Conservation (phyloP, 2,888 invertebrate species). For the Agrilus biguttatus region DNA sequence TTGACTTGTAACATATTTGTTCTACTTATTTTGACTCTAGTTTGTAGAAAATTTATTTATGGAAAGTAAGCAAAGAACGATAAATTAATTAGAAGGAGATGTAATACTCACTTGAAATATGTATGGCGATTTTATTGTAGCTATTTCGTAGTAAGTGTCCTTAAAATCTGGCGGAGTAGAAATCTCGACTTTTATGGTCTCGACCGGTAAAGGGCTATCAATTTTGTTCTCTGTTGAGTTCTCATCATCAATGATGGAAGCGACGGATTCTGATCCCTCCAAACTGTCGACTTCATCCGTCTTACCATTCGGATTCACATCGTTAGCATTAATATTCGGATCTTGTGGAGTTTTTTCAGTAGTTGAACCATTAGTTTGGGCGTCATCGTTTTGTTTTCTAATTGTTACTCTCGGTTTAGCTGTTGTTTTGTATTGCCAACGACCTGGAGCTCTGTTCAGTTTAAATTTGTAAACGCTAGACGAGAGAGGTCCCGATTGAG, state of each 20-base stretch:
- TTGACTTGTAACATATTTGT: too few relatives aligned
- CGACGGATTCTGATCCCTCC: conserved; percentile 59
- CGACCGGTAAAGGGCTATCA: conserved; percentile 46
- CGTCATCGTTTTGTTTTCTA: conserved; percentile 49
- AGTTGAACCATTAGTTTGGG: conserved; percentile 28
- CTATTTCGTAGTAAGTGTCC: conserved; percentile 78
- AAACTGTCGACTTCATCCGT: conserved; percentile 44
- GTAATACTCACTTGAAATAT: conserved; percentile 60
- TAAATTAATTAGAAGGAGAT: conserved; percentile 1
- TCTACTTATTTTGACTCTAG: too few relatives aligned
- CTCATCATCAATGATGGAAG: conserved; percentile 42
- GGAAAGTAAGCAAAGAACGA: background rate
- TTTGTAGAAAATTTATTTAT: too few relatives aligned
- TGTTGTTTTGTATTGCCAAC: conserved; percentile 85
- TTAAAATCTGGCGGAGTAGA: conserved; percentile 76
- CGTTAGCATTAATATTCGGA: conserved; percentile 27
- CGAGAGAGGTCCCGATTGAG: conserved; percentile 34
- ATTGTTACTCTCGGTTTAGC: conserved; percentile 76
- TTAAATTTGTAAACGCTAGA: conserved; percentile 67
- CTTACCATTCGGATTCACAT: conserved; percentile 39
- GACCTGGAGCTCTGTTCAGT: conserved; percentile 65
- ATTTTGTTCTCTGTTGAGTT: conserved; percentile 49
- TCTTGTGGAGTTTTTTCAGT: conserved; percentile 18
- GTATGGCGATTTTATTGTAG: conserved; percentile 80
- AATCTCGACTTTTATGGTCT: conserved; percentile 77